Percentiles rank a stretch among this genome's conserved stretches.
Conservation (phyloP, 2,113 vertebrate species). For the Sigmodon hispidus region DNA sequence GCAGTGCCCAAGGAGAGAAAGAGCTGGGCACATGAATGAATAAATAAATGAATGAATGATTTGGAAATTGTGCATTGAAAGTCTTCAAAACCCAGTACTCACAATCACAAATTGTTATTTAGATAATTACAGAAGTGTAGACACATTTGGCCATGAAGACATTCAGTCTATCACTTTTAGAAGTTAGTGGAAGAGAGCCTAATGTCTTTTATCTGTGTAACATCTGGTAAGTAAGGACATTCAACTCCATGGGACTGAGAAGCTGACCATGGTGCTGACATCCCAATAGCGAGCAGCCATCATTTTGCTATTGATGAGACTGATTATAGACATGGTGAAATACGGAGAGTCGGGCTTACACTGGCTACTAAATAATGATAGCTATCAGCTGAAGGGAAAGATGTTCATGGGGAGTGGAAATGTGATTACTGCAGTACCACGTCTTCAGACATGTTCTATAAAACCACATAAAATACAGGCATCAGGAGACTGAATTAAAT, state of each 20-base stretch:
- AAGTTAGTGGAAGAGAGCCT: neutral
- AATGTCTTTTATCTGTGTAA: rapidly evolving
- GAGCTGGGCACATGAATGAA: rapidly evolving
- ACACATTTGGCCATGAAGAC: neutral
- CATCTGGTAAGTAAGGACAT: rapidly evolving
- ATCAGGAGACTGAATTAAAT: neutral
- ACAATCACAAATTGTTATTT: neutral
- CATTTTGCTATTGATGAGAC: rapidly evolving
- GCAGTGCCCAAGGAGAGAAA: neutral
- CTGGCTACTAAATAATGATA: rapidly evolving
- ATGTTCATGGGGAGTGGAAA: neutral
- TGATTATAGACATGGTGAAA: rapidly evolving
- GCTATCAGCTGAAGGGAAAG: neutral
- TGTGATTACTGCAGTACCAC: rapidly evolving
- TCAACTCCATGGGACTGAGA: too few species aligned
- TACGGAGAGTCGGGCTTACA: rapidly evolving
- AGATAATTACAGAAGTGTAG: neutral
- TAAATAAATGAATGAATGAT: neutral
- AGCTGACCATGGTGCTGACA: rapidly evolving
- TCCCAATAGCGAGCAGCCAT: rapidly evolving
- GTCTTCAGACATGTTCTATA: neutral
- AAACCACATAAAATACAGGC: neutral
- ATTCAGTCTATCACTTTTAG: neutral
- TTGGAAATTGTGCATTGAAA: neutral
- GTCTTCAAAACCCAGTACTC: neutral